phyloP scores from a whole-genome alignment of 2,797 vertebrate species.

The Valencia hispanica region DNA sequence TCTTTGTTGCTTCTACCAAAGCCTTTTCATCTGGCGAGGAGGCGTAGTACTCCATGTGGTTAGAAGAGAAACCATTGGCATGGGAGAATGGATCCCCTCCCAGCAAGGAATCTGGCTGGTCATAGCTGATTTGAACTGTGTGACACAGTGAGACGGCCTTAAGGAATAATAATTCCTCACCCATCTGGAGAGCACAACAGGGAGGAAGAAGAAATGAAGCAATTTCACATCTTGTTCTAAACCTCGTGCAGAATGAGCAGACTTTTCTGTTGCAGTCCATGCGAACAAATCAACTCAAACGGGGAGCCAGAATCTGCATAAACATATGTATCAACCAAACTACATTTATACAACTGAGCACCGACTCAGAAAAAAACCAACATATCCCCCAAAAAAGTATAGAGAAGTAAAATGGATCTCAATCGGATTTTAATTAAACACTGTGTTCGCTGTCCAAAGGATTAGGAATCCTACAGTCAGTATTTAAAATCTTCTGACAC shows the following conservation, averaged over 20 bases:
- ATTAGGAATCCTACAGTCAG: not conserved
- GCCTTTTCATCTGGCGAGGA: constrained; percentile 98
- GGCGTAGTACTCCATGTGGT: constrained; percentile 93
- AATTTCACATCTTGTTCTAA: not conserved
- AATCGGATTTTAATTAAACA: not conserved
- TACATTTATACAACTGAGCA: not conserved
- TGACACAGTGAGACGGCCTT: constrained; percentile 96
- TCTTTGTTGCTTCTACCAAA: constrained; percentile 93
- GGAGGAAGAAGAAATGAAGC: not conserved
- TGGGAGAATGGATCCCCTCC: constrained; percentile 84
- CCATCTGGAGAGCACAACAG: constrained; percentile 53
- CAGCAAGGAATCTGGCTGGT: constrained; percentile 82
- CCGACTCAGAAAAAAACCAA: not conserved
- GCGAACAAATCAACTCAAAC: not conserved
- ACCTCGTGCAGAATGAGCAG: not conserved
- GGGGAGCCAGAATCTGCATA: not conserved
- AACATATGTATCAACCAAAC: not conserved
- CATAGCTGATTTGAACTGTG: constrained; percentile 95
- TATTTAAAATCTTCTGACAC: not conserved
- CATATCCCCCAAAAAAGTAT: too few relatives aligned
- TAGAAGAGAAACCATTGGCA: constrained; percentile 81
- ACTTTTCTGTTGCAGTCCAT: not conserved
- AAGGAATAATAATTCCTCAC: constrained; percentile 91
- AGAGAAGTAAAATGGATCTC: too few relatives aligned
- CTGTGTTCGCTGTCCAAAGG: not conserved